phyloP scores from a whole-genome alignment of 2,113 vertebrate species.

The Eulacestoma nigropectus region DNA sequence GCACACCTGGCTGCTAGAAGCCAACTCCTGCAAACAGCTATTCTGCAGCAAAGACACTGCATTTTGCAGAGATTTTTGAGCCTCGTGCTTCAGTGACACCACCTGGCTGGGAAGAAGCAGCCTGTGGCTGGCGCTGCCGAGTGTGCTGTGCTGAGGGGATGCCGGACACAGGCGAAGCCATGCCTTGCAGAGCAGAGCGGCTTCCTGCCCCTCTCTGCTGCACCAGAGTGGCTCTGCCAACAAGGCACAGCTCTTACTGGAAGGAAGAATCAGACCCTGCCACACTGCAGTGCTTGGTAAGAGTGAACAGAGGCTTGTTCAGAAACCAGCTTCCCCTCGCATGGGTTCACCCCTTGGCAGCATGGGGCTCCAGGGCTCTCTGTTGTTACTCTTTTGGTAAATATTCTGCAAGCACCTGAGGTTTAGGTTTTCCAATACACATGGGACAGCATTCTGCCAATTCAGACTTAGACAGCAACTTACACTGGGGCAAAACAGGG shows the following conservation, averaged over 20 bases:
- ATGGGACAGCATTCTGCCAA: background rate
- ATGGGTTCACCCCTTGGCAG: background rate
- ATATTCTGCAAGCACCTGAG: no score
- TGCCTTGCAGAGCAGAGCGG: rapidly evolving
- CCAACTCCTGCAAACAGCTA: background rate
- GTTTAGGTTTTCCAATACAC: background rate
- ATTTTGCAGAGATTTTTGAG: background rate
- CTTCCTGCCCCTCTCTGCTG: background rate
- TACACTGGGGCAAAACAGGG: conserved; percentile 86
- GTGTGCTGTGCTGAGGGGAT: rapidly evolving
- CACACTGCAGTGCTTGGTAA: background rate
- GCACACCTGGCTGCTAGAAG: background rate
- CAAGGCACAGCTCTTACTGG: background rate
- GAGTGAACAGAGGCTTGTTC: background rate
- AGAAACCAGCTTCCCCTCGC: background rate
- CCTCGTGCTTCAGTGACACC: rapidly evolving
- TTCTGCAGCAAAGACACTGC: background rate
- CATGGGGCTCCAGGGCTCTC: background rate
- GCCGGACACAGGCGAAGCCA: rapidly evolving
- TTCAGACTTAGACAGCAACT: conserved; percentile 61
- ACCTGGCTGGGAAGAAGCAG: background rate
- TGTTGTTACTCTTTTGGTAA: background rate
- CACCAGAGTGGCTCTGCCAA: background rate
- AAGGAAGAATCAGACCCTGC: background rate
- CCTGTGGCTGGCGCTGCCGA: background rate